Conservation (phyloP, 1,140 invertebrate species). For the Dinoponera quadriceps region DNA sequence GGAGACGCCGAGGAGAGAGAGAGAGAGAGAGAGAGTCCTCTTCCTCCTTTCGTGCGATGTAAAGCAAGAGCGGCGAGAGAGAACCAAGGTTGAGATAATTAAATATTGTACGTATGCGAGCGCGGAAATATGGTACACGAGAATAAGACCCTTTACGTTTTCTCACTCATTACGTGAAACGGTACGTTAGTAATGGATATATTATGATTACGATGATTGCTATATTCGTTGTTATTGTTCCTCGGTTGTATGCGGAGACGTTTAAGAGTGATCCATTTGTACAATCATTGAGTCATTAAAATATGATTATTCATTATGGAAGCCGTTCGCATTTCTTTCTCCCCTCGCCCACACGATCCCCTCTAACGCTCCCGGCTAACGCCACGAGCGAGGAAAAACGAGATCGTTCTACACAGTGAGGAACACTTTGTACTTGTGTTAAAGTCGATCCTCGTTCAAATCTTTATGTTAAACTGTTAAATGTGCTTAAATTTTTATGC, state of each 20-base stretch:
- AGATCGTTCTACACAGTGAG: no score
- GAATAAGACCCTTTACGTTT: conserved; percentile 63
- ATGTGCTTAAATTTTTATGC: no score
- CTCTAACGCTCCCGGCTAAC: no score
- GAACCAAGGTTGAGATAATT: conserved; percentile 50
- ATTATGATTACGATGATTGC: conserved; percentile 81
- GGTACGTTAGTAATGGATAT: conserved; percentile 65
- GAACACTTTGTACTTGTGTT: no score
- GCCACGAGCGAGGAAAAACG: no score
- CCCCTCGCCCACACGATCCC: no score
- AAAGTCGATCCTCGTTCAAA: no score
- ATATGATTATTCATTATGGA: conserved; percentile 85
- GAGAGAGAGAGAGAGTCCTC: conserved; percentile 10
- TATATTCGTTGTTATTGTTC: conserved; percentile 85
- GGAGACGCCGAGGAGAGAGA: conserved; percentile 5
- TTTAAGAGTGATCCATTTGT: conserved; percentile 85
- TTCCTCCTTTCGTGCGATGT: conserved; percentile 63
- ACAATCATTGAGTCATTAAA: conserved; percentile 86
- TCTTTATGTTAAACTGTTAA: no score
- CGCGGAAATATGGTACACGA: conserved; percentile 41
- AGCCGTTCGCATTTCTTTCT: not conserved
- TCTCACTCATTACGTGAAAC: conserved; percentile 66
- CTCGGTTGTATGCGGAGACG: conserved; percentile 82
- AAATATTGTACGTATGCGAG: conserved; percentile 54
- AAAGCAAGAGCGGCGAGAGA: conserved; percentile 31